These are phyloP conservation scores for Scrobipalpa atriplicella DNA, from an alignment of 2,888 invertebrate species.

Conservation along the genomic window DNA sequence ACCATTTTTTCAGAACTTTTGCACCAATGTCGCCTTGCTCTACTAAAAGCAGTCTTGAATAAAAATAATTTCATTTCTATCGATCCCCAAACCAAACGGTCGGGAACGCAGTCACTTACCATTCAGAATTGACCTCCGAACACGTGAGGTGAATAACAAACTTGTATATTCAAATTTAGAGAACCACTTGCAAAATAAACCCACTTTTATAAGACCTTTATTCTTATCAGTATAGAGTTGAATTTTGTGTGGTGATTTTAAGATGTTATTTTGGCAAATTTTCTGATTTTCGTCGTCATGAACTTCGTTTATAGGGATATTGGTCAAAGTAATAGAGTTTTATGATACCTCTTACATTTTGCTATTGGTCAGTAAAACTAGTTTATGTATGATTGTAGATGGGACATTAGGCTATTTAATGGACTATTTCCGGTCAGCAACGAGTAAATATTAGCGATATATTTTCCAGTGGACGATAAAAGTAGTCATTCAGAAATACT, in stretches of 20 bases:
- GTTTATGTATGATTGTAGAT: slow-evolving; percentile 3
- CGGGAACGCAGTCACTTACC: slow-evolving; percentile 24
- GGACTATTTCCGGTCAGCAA: neutral
- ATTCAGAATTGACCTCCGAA: slow-evolving; percentile 26
- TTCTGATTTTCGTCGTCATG: slow-evolving; percentile 10
- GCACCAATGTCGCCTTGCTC: neutral
- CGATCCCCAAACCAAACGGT: slow-evolving; percentile 15
- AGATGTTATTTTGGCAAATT: slow-evolving; percentile 2
- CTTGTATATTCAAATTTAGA: slow-evolving; percentile 27
- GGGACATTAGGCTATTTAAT: neutral
- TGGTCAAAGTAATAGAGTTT: slow-evolving; percentile 28
- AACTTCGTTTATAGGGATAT: slow-evolving; percentile 19
- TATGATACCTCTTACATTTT: slow-evolving; percentile 16
- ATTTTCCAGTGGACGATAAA: no score
- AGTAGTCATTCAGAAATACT: no score
- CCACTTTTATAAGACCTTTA: neutral
- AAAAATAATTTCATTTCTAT: slow-evolving; percentile 6
- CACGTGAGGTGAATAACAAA: slow-evolving; percentile 25
- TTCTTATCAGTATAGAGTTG: neutral
- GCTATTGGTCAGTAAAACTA: slow-evolving; percentile 9
- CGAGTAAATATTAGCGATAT: neutral
- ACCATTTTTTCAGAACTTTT: no score
- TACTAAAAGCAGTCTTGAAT: neutral
- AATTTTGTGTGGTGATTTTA: neutral
- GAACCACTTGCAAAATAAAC: slow-evolving; percentile 7